These are phyloP conservation scores for Lasioglossum marginatum DNA, from an alignment of 2,888 invertebrate species.

Conservation along the genomic window DNA sequence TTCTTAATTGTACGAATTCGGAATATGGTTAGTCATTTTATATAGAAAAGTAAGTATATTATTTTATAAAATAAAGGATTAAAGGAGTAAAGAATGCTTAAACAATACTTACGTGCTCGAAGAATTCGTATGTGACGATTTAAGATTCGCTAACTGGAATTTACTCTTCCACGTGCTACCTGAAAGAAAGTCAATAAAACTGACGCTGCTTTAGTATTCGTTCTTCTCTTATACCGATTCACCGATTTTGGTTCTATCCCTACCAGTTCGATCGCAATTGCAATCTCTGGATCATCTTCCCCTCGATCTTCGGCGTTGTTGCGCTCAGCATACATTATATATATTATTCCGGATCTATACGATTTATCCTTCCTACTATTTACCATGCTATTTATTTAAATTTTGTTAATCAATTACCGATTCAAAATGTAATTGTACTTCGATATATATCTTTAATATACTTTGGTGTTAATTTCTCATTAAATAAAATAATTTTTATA, in stretches of 20 bases:
- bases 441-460: too few relatives aligned
- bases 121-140: conserved; percentile 47
- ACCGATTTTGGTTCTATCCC: conserved; percentile 56
- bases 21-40: neutral
- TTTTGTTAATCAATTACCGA: neutral
- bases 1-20: neutral
- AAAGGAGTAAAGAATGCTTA: neutral
- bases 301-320: neutral
- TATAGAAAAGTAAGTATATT: neutral
- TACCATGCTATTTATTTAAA: neutral
- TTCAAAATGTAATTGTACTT: too few relatives aligned
- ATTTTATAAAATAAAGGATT: neutral
- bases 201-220: conserved; percentile 83
- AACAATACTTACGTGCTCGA: conserved; percentile 47
- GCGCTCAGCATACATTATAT: neutral
- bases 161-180: conserved; percentile 71
- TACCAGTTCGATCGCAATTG: conserved; percentile 47
- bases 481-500: neutral
- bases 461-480: neutral
- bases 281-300: conserved; percentile 37
- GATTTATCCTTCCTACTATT: too few relatives aligned
- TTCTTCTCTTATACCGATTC: conserved; percentile 83
- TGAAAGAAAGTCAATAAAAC: conserved; percentile 84
- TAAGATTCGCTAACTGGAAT: conserved; percentile 53
- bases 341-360: neutral